These are phyloP conservation scores for Agriopis leucophaearia DNA, from an alignment of 2,888 invertebrate genomes.

Conservation along the genomic window DNA sequence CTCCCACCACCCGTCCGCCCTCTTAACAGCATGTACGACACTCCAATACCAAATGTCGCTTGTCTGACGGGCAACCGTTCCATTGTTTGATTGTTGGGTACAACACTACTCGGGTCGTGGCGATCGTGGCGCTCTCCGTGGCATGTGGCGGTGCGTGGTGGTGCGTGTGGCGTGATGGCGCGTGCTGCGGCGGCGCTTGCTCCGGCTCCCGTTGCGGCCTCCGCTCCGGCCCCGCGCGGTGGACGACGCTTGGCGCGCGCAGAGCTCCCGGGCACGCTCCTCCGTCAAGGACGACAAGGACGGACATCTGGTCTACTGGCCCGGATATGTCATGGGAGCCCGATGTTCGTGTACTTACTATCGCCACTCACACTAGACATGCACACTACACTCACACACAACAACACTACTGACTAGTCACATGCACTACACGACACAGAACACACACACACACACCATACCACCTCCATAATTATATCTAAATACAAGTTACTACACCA, in stretches of 20 bases:
- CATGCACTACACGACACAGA: conserved; percentile 27
- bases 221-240: conserved; percentile 46
- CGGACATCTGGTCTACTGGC: conserved; percentile 99
- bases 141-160: conserved; percentile 60
- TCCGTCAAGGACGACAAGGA: conserved; percentile 99
- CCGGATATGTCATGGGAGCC: conserved; percentile 99
- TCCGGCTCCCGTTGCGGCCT: conserved; percentile 52
- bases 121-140: conserved; percentile 83
- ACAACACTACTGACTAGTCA: conserved; percentile 22
- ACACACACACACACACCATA: conserved; percentile 42
- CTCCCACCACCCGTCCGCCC: conserved; percentile 75
- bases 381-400: conserved; percentile 43
- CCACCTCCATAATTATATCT: conserved; percentile 3
- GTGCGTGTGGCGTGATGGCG: conserved; percentile 38
- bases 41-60: conserved; percentile 85
- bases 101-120: conserved; percentile 87
- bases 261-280: conserved; percentile 94
- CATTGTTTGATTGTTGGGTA: conserved; percentile 88
- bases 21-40: conserved; percentile 85
- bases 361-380: conserved; percentile 54
- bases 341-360: conserved; percentile 97
- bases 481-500: conserved; percentile 24
- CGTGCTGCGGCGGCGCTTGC: conserved; percentile 47
- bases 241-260: conserved; percentile 70
- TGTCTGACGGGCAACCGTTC: conserved; percentile 88